Evolutionary conservation across 2,888 invertebrate species (phyloP), one percentile per base, ranked within the genome.

Genomic region (Lordiphosa andalusiaca): DNA sequence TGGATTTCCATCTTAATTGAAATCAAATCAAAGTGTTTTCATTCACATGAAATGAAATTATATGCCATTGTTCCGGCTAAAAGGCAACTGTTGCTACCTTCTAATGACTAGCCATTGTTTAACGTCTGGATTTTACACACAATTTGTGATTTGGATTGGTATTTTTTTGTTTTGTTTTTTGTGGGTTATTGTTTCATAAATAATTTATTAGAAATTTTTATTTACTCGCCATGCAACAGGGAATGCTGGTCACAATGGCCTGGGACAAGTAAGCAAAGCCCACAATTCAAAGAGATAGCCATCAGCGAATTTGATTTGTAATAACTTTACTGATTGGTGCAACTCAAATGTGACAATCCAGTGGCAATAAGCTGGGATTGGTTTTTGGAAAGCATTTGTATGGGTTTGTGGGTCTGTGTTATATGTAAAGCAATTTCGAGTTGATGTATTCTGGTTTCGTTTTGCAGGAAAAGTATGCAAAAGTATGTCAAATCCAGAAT

Each of bases 21-120:
- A 81, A 82, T 84, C 82, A 82, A 81, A 84, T 84, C 82, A 81
- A 82, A 82, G 84, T 73, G 71, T 74, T 82, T 83, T 62, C 71
- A 72, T 62, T 78, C 57, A 48, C 60, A 62, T 30, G 9, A 68
- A 72, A 83, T 73, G 76, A 70, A 80, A 83, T 77, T 77, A 64
- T 83, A 73, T 65, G 75, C 41, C 36, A 58, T 71, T 65, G 62
- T 73, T 62, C 33, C 56, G 55, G 41, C 13, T 37, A 50, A 40
- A 40, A 54, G 50, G 52, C 47, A 56, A 64, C 56, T 56, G 65
- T 56, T 56, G 63, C 56, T 16, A 48, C 55, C 55, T 50, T 44
- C 68, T 80, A 80, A 84, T 80, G 77, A 83, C 77, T 63, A 61
- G 30, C 61, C 47, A 84, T 80, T 80, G 78, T 84, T 47, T 42